Conservation (phyloP, 1,140 invertebrate genomes). For the Drosophila kepulauana region DNA sequence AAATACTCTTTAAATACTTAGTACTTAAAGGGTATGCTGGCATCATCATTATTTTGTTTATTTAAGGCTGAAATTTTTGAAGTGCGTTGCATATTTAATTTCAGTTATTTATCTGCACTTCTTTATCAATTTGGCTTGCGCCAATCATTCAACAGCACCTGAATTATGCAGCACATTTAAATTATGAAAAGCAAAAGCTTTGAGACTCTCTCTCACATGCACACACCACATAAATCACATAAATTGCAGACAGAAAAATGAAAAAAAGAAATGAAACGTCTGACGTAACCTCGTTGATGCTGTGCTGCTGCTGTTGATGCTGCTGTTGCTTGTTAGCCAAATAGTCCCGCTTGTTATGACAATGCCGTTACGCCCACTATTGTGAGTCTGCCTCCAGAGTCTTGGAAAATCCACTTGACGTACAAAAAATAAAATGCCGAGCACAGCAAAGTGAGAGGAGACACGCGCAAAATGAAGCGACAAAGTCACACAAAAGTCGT, state of each 20-base stretch:
- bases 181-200: slow-evolving; percentile 16
- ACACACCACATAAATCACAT: slow-evolving; percentile 24
- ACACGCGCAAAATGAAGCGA: slow-evolving; percentile 53
- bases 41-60: not conserved
- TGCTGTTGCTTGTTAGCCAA: slow-evolving; percentile 54
- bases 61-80: not conserved
- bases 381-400: not conserved
- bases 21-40: not conserved
- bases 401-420: slow-evolving; percentile 47
- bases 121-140: slow-evolving; percentile 29
- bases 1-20: not conserved
- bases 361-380: slow-evolving; percentile 28
- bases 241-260: slow-evolving; percentile 38
- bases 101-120: slow-evolving; percentile 14
- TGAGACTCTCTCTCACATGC: not conserved
- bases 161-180: slow-evolving; percentile 42
- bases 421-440: slow-evolving; percentile 47
- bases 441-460: slow-evolving; percentile 17
- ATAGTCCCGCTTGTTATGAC: slow-evolving; percentile 60
- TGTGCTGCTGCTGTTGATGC: not conserved
- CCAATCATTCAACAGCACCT: slow-evolving; percentile 21
- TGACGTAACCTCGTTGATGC: slow-evolving; percentile 30
- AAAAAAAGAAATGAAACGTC: not conserved
- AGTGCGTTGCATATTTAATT: slow-evolving; percentile 1
- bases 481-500: slow-evolving; percentile 71